Evolutionary conservation across 2,797 vertebrate genomes (phyloP), one percentile per base, ranked within the genome.

Genomic region (Rhinoraja longicauda): DNA sequence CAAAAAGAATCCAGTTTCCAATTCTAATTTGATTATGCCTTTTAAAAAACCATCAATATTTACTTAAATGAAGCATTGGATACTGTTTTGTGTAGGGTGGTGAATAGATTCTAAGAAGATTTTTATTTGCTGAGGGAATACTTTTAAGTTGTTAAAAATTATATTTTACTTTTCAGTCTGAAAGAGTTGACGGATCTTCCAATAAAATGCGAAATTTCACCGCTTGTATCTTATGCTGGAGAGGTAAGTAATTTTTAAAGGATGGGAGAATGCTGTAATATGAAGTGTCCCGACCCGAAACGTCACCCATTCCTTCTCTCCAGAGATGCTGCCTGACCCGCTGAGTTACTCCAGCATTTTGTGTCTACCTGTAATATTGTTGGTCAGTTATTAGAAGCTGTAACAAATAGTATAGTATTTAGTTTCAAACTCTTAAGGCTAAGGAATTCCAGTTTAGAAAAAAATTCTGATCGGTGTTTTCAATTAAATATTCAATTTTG

Each of bases 151-250:
- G 70, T 24, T 92, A 2, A 92, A 73, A 75, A 72, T 92, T 39
- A 53, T 94, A 82, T 93, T 93, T 94, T 93, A 67, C 67, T 72
- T 94, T 93, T 9, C 94, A 99, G 99, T 94, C 95, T 99, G 95
- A 98, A 99, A 95, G 99, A 99, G 57, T 98, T 97, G 93, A 98
- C 97, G 0, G 99, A 99, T 94, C 95, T 97, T 93, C 98, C 98
- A 53, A 98, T 99, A 95, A 99, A 98, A 95, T 99, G 99, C 95
- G 99, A 99, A 95, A 98, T 99, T 95, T 99, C 98, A 73, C 98
- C 99, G 1, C 97, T 99, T 15, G 94, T 98, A 93, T 99, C 98
- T 82, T 99, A 99, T 0, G 97, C 97, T 84, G 99, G 99, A 95
- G 99, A 99, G 96, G 99, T 99, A 96, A 97, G 97, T 96, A 10